Evolutionary conservation across 2,888 invertebrate genomes (phyloP), one percentile per base, ranked within the genome.

Genomic region (Uropetala carovei): DNA sequence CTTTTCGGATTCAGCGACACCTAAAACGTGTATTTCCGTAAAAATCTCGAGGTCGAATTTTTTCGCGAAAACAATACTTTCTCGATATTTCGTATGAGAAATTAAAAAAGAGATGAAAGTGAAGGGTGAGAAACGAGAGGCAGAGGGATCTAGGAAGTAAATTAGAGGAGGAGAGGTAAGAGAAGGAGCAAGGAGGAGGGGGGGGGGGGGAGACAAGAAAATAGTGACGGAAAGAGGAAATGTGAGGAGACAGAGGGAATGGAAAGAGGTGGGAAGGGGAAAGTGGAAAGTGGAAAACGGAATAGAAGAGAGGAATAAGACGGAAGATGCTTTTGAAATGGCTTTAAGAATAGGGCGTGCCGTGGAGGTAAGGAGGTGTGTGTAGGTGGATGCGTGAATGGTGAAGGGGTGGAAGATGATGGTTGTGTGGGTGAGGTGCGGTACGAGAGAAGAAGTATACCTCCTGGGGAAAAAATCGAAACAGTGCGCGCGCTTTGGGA

Each of bases 121-220:
- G 57, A n/a, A 18, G 27, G 92, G 92, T 43, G 85, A 93, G 93
- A n/a, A n/a, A n/a, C n/a, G n/a, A 75, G 95, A 94, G 94, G 81
- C 13, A 43, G 83, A 60, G n/a, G n/a, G 60, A 56, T 64, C 75
- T 57, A 68, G 92, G 57, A 75, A 68, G 56, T 58, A 84, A 82
- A 56, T n/a, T 58, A 60, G 64, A 60, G 60, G 84, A 58, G 83
- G 81, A 64, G 75, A 27, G 58, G 5, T 57, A 56, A 18, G 81
- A 81, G 14, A 58, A 57, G 22, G 27, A 22, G n/a, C 91, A 1
- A 9, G 81, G n/a, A 43, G 30, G 13, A 56, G 91, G n/a, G 22
- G n/a, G 75, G 22, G 0, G 57, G 56, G 27, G 4, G 56, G 22
- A 18, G 7, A 18, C 18, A 60, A 22, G 89, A 7, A 64, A 22